These are phyloP conservation scores for Cheilosia vernalis DNA, from an alignment of 2,888 invertebrate genomes.

Conservation along the genomic window DNA sequence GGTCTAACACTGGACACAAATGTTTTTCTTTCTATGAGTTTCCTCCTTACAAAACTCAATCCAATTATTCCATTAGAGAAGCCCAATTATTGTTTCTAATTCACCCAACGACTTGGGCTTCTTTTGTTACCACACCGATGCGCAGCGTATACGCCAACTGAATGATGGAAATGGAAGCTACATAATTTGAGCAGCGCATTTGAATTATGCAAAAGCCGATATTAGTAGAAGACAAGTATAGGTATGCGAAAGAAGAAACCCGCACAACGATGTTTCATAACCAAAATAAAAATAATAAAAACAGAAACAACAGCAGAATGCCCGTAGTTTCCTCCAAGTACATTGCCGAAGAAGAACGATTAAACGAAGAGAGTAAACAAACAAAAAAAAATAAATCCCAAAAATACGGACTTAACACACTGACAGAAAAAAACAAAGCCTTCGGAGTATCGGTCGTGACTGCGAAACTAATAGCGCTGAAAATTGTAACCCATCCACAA, in stretches of 20 bases:
- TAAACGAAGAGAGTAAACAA: background rate
- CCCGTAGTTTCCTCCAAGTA: constrained; percentile 62
- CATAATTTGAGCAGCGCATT: constrained; percentile 57
- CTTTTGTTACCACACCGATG: constrained; percentile 57
- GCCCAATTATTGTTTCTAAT: constrained; percentile 57
- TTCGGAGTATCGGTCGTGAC: constrained; percentile 75
- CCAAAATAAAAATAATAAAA: constrained; percentile 72
- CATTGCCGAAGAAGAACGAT: constrained; percentile 39
- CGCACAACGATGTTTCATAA: constrained; percentile 59
- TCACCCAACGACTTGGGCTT: background rate
- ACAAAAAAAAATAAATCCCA: constrained; percentile 27
- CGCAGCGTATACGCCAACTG: constrained; percentile 36
- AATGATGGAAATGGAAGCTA: constrained; percentile 34
- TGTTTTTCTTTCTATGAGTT: background rate
- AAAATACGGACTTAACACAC: constrained; percentile 62
- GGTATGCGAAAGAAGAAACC: constrained; percentile 2
- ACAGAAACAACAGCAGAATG: constrained; percentile 55
- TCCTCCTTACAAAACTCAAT: constrained; percentile 59
- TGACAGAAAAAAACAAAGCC: constrained; percentile 32
- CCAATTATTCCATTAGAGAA: constrained; percentile 70
- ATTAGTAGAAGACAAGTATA: constrained; percentile 2
- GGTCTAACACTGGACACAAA: constrained; percentile 39
- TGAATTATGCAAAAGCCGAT: constrained; percentile 68
- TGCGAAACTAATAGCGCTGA: constrained; percentile 76
- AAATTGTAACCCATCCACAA: constrained; percentile 61